phyloP scores from a whole-genome alignment of 2,888 invertebrate genomes.

The Eilema depressum region DNA sequence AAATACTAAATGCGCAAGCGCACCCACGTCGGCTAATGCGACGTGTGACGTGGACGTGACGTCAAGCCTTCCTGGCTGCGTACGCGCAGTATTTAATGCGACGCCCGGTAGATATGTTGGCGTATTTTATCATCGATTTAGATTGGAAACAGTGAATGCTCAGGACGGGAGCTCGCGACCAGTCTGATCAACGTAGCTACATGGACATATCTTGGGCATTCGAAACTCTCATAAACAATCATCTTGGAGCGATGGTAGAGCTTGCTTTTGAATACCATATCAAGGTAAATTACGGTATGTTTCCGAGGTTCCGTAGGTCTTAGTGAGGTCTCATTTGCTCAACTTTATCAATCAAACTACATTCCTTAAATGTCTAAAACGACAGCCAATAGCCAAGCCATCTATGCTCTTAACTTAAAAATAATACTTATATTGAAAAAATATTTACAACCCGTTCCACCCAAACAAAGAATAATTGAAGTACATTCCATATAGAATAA shows the following conservation, averaged over 20 bases:
- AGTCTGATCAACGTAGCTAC: too few relatives aligned
- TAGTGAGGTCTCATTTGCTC: too few relatives aligned
- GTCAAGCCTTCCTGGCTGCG: not conserved
- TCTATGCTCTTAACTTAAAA: not conserved
- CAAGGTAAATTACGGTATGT: not conserved
- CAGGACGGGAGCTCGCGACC: too few relatives aligned
- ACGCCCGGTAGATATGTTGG: not conserved
- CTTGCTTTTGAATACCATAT: too few relatives aligned
- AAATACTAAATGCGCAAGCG: not conserved
- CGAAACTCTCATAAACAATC: too few relatives aligned
- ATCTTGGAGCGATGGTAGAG: too few relatives aligned
- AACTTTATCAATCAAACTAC: too few relatives aligned
- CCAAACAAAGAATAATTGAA: slow-evolving; percentile 4
- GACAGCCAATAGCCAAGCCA: not conserved
- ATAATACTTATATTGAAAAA: slow-evolving; percentile 1
- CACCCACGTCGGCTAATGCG: not conserved
- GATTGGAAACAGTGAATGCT: too few relatives aligned
- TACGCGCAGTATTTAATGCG: not conserved
- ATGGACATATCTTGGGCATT: too few relatives aligned
- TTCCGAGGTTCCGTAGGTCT: not conserved
- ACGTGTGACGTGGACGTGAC: not conserved
- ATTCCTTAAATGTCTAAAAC: not conserved
- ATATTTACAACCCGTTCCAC: not conserved
- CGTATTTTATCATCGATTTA: not conserved
- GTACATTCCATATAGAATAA: slow-evolving; percentile 2